Percentiles rank a stretch among this genome's conserved stretches.
Conservation (phyloP, 2,797 vertebrate genomes). For the Philypnodon macrostomus region DNA sequence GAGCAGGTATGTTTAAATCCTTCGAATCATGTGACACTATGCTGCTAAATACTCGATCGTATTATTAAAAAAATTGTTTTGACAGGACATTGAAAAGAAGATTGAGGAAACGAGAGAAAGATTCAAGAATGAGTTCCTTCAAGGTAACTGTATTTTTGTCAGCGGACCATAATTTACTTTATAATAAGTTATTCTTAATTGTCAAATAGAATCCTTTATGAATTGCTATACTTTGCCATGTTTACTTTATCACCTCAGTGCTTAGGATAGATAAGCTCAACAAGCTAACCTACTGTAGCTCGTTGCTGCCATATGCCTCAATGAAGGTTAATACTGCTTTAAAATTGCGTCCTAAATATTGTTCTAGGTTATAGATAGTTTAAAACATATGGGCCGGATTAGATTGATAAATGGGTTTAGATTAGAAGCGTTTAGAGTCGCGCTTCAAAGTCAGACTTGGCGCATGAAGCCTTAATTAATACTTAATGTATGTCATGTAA, state of each 20-base stretch:
- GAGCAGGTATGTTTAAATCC: constrained; percentile 65
- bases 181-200: background rate
- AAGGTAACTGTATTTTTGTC: constrained; percentile 76
- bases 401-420: too few relatives aligned
- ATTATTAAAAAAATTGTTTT: constrained; percentile 36
- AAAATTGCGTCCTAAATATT: background rate
- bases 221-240: constrained; percentile 5
- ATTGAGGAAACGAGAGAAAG: constrained; percentile 83
- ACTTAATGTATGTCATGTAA: constrained; percentile 24
- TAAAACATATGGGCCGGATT: too few relatives aligned
- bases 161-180: constrained; percentile 7
- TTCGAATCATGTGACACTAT: background rate
- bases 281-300: constrained; percentile 25
- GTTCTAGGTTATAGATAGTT: too few relatives aligned
- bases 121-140: constrained; percentile 85
- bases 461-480: background rate
- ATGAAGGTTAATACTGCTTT: background rate
- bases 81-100: constrained; percentile 82
- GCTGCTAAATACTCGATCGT: constrained; percentile 10
- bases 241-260: constrained; percentile 34
- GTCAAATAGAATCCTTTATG: too few relatives aligned
- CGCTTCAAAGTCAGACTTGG: constrained; percentile 23
- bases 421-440: too few relatives aligned
- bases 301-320: constrained; percentile 1
- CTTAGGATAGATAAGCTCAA: constrained; percentile 31